Percentiles rank a stretch among this genome's conserved stretches.
These are phyloP conservation scores for Ormyrus nitidulus DNA, from an alignment of 2,888 invertebrate species.

Conservation along the genomic window DNA sequence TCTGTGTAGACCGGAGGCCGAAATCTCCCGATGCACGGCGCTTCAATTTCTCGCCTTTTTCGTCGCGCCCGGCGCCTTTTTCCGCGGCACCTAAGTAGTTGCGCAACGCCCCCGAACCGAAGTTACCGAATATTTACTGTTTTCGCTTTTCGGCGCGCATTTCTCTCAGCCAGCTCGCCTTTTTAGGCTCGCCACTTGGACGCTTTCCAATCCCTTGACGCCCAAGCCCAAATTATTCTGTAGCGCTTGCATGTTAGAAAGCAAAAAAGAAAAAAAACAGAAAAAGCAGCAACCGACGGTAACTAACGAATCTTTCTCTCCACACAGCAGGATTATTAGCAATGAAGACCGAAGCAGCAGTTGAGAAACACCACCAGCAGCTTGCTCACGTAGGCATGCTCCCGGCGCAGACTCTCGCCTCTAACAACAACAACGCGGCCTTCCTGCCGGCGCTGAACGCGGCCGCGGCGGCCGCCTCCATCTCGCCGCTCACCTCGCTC, in stretches of 20 bases:
- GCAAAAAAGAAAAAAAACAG: too few relatives aligned
- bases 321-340: slow-evolving; percentile 65
- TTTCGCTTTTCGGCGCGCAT: too few relatives aligned
- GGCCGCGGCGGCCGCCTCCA: slow-evolving; percentile 77
- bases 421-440: slow-evolving; percentile 76
- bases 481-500: slow-evolving; percentile 78
- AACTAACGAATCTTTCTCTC: too few relatives aligned
- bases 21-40: neutral
- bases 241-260: too few relatives aligned
- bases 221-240: neutral
- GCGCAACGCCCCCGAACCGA: neutral
- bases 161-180: neutral
- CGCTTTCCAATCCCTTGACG: neutral
- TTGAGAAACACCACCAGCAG: slow-evolving; percentile 60
- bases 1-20: slow-evolving; percentile 1
- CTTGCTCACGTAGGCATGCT: slow-evolving; percentile 76
- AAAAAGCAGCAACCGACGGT: too few relatives aligned
- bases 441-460: slow-evolving; percentile 61
- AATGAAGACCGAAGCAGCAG: slow-evolving; percentile 76
- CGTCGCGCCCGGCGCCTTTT: neutral
- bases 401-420: slow-evolving; percentile 74
- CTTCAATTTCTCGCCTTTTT: slow-evolving; percentile 39
- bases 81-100: neutral
- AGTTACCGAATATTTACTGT: too few relatives aligned
- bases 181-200: neutral